A percentile compares a stretch with the other conserved stretches of the same genome.
Conservation (phyloP, 2,113 vertebrate genomes). For the Pelmatolapia mariae region DNA sequence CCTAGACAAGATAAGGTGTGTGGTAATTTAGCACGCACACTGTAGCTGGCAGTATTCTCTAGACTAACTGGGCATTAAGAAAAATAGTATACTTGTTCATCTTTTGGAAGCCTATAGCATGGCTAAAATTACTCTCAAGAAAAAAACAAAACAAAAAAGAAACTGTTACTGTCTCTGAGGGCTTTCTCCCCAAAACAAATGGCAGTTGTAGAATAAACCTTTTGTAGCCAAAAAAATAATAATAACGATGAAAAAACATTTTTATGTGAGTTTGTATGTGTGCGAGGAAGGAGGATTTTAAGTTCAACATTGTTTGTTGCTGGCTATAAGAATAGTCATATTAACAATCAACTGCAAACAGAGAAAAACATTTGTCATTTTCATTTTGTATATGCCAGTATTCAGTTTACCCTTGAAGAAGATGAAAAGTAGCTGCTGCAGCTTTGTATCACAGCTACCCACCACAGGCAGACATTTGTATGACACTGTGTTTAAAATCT, state of each 20-base stretch:
- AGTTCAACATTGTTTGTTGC: not conserved
- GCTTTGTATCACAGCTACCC: not conserved
- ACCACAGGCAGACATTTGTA: not conserved
- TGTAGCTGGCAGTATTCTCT: not conserved
- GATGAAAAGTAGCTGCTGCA: not conserved
- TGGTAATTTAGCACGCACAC: not conserved
- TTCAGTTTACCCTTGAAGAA: not conserved
- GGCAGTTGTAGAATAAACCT: not conserved
- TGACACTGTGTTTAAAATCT: not conserved
- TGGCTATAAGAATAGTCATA: not conserved
- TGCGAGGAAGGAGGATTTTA: not conserved
- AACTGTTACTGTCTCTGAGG: not conserved
- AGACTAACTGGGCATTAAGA: not conserved
- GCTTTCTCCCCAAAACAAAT: not conserved
- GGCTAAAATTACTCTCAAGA: not conserved
- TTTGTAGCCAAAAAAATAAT: not conserved
- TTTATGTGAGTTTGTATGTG: not conserved
- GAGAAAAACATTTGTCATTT: not conserved
- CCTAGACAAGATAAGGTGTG: not conserved
- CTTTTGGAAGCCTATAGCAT: not conserved
- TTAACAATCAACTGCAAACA: not conserved
- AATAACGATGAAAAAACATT: fast-evolving
- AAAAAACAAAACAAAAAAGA: not conserved
- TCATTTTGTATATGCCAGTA: slow-evolving; percentile 14
- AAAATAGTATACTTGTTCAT: not conserved